Evolutionary conservation across 2,113 vertebrate species (phyloP).

Genomic region (Hypomesus transpacificus): DNA sequence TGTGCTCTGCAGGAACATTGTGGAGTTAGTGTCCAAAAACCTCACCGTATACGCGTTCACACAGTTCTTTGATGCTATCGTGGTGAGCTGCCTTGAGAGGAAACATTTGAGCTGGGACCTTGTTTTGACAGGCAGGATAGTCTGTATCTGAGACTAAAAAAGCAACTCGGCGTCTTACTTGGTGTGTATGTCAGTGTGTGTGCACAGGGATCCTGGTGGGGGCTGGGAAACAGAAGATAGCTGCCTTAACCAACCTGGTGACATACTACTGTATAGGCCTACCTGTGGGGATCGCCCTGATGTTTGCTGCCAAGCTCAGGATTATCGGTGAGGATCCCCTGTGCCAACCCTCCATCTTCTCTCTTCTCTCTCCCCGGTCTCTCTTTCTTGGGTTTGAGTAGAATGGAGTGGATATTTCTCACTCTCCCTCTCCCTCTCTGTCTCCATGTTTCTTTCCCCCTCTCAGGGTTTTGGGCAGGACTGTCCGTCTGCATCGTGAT

Average conservation of each 20-base stretch:
- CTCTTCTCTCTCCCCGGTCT: background rate
- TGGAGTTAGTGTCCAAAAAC: conserved; percentile 53
- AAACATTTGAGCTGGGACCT: background rate
- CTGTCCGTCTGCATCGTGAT: conserved; percentile 67
- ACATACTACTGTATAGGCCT: conserved; percentile 77
- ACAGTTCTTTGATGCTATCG: conserved; percentile 68
- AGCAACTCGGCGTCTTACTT: background rate
- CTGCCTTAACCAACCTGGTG: conserved; percentile 75
- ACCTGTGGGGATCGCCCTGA: conserved; percentile 75
- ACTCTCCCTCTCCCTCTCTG: background rate
- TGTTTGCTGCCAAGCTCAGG: conserved; percentile 75
- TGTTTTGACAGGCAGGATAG: background rate
- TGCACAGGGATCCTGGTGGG: conserved; percentile 79
- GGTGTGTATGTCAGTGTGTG: conserved; percentile 66
- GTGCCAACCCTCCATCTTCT: background rate
- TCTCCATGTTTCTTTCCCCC: background rate
- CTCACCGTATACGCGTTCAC: conserved; percentile 57
- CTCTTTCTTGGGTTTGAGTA: background rate
- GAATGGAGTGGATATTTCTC: background rate
- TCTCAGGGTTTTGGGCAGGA: conserved; percentile 83
- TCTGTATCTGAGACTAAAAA: too few relatives aligned
- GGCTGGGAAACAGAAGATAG: conserved; percentile 82
- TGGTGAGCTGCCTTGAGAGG: conserved; percentile 56
- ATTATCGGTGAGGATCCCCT: conserved; percentile 70
- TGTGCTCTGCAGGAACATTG: conserved; percentile 58